Evolutionary conservation across 2,113 vertebrate species (phyloP).

Genomic region (Coracopsis vasa): DNA sequence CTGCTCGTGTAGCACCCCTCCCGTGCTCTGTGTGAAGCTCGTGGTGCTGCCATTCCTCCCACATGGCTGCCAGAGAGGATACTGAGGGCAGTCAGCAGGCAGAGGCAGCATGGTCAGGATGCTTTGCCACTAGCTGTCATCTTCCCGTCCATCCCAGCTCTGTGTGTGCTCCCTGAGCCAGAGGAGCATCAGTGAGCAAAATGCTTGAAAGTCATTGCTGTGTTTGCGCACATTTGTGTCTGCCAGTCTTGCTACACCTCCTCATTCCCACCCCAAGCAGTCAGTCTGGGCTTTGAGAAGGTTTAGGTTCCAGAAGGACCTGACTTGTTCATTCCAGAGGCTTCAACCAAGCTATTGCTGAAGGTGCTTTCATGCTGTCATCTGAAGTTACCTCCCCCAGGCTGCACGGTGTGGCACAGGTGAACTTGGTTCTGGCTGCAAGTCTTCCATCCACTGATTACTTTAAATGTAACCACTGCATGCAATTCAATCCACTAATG

Average conservation of each 20-base stretch:
- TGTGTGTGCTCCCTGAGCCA: neutral
- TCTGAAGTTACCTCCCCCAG: neutral
- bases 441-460: neutral
- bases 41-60: neutral
- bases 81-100: neutral
- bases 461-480: neutral
- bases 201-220: neutral
- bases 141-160: neutral
- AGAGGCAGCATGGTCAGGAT: rapidly evolving
- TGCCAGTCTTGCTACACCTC: neutral
- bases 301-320: neutral
- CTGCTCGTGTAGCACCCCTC: rapidly evolving
- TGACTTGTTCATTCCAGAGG: neutral
- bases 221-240: neutral
- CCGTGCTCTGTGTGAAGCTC: neutral
- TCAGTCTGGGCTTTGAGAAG: neutral
- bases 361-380: neutral
- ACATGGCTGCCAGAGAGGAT: rapidly evolving
- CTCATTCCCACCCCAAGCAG: neutral
- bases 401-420: neutral
- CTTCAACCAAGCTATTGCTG: neutral
- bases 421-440: neutral
- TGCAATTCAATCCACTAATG: neutral
- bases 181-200: neutral
- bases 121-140: neutral